Evolutionary conservation across 2,888 invertebrate genomes (phyloP).

Genomic region (Phasia obesa): DNA sequence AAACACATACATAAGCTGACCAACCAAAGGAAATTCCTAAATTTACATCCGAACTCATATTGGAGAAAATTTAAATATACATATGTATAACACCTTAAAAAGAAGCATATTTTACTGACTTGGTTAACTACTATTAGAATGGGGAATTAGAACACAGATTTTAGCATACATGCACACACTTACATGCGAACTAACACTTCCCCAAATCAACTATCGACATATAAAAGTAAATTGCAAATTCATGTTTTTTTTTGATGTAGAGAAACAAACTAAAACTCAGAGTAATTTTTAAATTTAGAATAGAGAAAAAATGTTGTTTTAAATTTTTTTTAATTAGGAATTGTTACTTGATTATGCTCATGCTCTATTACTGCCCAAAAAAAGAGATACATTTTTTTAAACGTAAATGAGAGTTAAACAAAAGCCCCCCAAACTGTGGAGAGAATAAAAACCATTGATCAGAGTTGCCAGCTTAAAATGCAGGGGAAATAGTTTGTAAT

Average conservation of each 20-base stretch:
- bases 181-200: neutral
- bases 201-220: neutral
- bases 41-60: constrained; percentile 18
- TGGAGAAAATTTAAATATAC: constrained; percentile 1
- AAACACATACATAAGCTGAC: neutral
- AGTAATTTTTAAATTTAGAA: constrained; percentile 40
- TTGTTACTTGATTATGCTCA: constrained; percentile 20
- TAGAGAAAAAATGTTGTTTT: constrained; percentile 32
- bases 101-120: constrained; percentile 22
- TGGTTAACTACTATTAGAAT: constrained; percentile 45
- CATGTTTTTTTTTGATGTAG: constrained; percentile 26
- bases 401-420: neutral
- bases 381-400: neutral
- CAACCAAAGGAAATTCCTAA: constrained; percentile 22
- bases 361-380: neutral
- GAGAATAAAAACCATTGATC: neutral
- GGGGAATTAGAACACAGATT: constrained; percentile 2
- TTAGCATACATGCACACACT: neutral
- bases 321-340: constrained; percentile 13
- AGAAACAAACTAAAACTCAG: constrained; percentile 13
- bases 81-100: constrained; percentile 49
- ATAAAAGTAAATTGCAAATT: constrained; percentile 55
- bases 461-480: neutral
- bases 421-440: neutral
- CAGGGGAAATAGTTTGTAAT: too few relatives aligned